Evolutionary conservation across 2,888 invertebrate genomes (phyloP), one percentile per base, ranked within the genome.

Genomic region (Boloria euphrosyne): DNA sequence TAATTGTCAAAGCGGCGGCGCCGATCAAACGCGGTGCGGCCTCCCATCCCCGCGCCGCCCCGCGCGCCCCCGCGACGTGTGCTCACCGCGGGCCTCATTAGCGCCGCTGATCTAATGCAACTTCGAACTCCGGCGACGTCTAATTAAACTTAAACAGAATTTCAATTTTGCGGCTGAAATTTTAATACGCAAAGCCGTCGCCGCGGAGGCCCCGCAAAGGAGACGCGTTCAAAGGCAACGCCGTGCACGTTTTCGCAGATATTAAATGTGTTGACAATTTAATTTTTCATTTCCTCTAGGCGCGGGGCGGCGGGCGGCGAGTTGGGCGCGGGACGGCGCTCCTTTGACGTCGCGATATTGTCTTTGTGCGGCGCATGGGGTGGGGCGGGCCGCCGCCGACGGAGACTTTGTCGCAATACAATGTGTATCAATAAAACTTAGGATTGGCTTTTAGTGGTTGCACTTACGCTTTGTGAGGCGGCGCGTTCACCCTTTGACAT

Each of bases 1-100:
- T 93, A 93, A 93, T 92, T 93, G 93, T 93, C 93, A 93, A 93
- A 93, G 93, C 92, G 91, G 89, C 92, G 92, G 92, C 89, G 83
- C 81, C 91, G 90, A 92, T 92, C 92, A 92, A 92, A 92, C 89
- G 90, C 85, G 80, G 79, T 84, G 86, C 80, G 74, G 60, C 69
- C 69, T 67, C 75, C 75, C 75, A 71, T 72, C 67, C 64, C 63
- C 66, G 55, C 70, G 64, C 51, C 17, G 17, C 58, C 62, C 60
- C 65, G 57, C 53, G 43, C 54, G 60, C 62, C 70, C 54, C 85
- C 84, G 88, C 80, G 87, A 87, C 88, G 88, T 88, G 86, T 87
- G 89, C 87, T 81, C 85, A 82, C 87, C 88, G 88, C 88, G 86
- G 82, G 89, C 83, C 90, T 90, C 90, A 91, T 90, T 91, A 91